These are phyloP conservation scores for Macrosoma leucophasiata DNA, from an alignment of 2,888 invertebrate species.

Conservation along the genomic window DNA sequence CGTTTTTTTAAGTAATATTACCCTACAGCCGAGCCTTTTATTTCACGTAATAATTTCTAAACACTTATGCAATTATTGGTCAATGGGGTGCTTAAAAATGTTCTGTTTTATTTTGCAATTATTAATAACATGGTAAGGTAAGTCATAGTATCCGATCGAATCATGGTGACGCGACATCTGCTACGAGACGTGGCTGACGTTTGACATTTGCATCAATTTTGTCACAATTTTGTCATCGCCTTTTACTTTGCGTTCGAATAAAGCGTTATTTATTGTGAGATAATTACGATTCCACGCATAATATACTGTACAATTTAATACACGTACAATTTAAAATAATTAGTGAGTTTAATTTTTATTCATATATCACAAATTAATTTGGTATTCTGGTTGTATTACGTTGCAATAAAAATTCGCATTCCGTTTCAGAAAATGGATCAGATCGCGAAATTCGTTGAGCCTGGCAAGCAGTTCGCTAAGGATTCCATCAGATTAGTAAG, in stretches of 20 bases:
- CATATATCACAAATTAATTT: background rate
- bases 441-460: constrained; percentile 94
- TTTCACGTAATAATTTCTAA: too few species aligned
- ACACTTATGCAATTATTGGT: too few species aligned
- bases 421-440: constrained; percentile 90
- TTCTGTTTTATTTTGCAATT: too few species aligned
- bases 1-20: too few species aligned
- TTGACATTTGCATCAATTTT: constrained; percentile 37
- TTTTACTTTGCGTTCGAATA: background rate
- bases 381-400: background rate
- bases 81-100: too few species aligned
- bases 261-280: too few species aligned
- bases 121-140: background rate
- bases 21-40: too few species aligned
- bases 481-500: constrained; percentile 98
- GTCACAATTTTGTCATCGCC: constrained; percentile 30
- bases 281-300: too few species aligned
- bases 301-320: too few species aligned
- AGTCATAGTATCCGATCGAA: constrained; percentile 35
- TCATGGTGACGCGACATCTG: constrained; percentile 60
- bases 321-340: constrained; percentile 3
- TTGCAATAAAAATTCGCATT: constrained; percentile 8
- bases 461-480: constrained; percentile 97
- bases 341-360: constrained; percentile 2
- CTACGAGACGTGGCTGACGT: constrained; percentile 71